Conservation (phyloP, 92 coral and sea anemone species). For the Umimayanthus chanpuru region DNA sequence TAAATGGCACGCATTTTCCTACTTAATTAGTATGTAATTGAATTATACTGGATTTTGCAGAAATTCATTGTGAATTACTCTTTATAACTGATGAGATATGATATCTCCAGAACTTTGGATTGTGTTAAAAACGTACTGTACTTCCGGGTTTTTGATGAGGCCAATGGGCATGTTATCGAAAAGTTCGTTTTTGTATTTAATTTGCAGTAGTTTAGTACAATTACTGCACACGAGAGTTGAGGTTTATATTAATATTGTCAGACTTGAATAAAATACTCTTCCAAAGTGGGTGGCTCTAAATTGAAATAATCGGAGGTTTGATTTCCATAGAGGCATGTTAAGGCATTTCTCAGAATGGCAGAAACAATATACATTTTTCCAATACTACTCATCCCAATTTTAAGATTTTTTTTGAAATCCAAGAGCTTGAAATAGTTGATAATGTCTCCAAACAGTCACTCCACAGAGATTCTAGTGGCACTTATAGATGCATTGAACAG, state of each 20-base stretch:
- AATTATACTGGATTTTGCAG: too few relatives aligned
- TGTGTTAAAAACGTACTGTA: too few relatives aligned
- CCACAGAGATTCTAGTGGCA: not conserved
- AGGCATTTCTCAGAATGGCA: conserved; percentile 4
- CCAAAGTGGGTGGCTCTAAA: conserved; percentile 11
- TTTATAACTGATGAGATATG: too few relatives aligned
- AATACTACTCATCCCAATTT: not conserved
- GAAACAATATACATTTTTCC: not conserved
- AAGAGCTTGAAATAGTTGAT: not conserved
- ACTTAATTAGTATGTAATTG: conserved; percentile 4
- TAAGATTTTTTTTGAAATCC: not conserved
- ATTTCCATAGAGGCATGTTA: conserved; percentile 7
- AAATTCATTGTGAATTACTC: too few relatives aligned
- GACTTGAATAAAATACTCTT: not conserved
- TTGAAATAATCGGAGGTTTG: not conserved
- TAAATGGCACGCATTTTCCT: conserved; percentile 19
- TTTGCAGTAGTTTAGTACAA: not conserved
- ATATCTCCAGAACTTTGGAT: too few relatives aligned
- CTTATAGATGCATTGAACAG: conserved; percentile 5
- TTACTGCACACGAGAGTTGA: not conserved
- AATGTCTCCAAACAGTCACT: conserved; percentile 11
- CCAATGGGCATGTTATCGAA: not conserved
- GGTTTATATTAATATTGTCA: not conserved
- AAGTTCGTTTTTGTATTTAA: not conserved
- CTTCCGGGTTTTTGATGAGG: too few relatives aligned